Evolutionary conservation across 2,888 invertebrate species (phyloP), one percentile per base, ranked within the genome.

Genomic region (Ophion costatus): DNA sequence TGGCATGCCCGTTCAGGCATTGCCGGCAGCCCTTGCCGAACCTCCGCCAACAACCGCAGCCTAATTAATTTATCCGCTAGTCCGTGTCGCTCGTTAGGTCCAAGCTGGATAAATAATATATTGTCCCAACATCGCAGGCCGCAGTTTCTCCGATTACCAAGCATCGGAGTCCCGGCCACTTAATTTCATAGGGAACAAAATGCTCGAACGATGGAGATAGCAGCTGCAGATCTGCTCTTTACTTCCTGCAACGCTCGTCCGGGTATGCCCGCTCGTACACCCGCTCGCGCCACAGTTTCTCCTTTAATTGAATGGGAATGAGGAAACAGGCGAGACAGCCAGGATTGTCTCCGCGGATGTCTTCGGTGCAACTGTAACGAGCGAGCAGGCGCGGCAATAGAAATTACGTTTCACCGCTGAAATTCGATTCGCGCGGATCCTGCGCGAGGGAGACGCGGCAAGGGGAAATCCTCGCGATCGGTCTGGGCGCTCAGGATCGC

Each of bases 351-450:
- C 85, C 59, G 73, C 79, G 70, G 82, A 80, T 63, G 20, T 67
- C 38, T 66, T 14, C 56, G 63, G 69, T 59, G 79, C 67, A 82
- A 82, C 76, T 82, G 85, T 82, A 85, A 85, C 85, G 85, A 84
- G 84, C 75, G 81, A 82, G 82, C 85, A 82, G 85, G 85, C 85
- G 85, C 84, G 82, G 85, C 82, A 85, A 85, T 85, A 85, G 85
- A 85, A 85, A 85, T 85, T 85, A 85, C 85, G 82, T 85, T 85
- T 85, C 85, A 85, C 82, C 85, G 85, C 73, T 85, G 85, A 85
- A 85, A 85, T 85, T 85, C 85, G 85, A 85, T 85, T 85, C 85
- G 82, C 82, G 82, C 85, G 82, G 85, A 85, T 82, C 76, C 82
- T 82, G 82, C 63, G 59, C 24, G 70, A 11, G 29, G 64, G 38